Conservation (phyloP, 1,140 invertebrate species). For the Muscidifurax raptorellus region DNA sequence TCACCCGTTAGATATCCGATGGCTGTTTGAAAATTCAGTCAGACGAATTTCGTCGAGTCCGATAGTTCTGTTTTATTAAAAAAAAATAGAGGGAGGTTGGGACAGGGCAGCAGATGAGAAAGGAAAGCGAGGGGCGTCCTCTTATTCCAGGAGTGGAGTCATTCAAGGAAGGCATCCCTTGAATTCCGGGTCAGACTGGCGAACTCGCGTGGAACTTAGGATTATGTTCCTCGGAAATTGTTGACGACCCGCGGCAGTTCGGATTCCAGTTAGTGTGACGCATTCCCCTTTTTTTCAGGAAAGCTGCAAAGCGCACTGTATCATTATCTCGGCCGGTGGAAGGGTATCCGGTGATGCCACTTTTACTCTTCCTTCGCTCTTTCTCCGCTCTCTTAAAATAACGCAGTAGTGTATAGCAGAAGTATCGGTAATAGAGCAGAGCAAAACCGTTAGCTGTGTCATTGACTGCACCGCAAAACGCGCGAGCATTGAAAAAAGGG, state of each 20-base stretch:
- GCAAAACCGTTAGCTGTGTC: not conserved
- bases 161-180: not conserved
- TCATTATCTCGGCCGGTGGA: conserved; percentile 62
- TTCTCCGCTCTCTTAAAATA: conserved; percentile 23
- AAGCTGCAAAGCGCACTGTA: conserved; percentile 59
- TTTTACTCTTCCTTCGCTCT: conserved; percentile 21
- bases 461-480: not conserved
- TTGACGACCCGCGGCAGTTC: conserved; percentile 57
- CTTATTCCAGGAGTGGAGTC: not conserved
- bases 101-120: conserved; percentile 21
- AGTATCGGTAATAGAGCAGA: not conserved
- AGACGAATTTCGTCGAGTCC: not conserved
- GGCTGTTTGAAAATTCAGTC: no score
- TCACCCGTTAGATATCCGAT: not conserved
- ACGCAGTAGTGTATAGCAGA: not conserved
- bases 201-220: conserved; percentile 54
- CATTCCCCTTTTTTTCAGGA: conserved; percentile 64
- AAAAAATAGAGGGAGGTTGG: conserved; percentile 23
- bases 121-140: not conserved
- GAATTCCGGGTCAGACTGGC: conserved; percentile 49
- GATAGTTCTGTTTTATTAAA: not conserved
- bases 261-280: conserved; percentile 66
- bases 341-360: conserved; percentile 21
- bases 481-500: not conserved
- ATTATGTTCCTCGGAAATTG: conserved; percentile 64